Conservation (phyloP, 2,113 vertebrate species). For the Hystrix brachyura region DNA sequence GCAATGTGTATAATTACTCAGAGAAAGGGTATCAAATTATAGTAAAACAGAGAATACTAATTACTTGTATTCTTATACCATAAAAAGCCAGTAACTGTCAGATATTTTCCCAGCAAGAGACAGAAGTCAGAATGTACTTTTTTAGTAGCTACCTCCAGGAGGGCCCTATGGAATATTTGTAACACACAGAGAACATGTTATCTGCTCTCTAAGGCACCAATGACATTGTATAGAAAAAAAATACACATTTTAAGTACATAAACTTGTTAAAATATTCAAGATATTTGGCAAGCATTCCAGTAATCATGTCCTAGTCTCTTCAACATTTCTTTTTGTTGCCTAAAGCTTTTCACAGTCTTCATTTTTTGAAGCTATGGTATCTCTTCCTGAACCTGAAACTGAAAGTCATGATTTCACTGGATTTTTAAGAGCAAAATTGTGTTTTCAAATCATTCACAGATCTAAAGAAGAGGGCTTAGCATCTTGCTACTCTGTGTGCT, state of each 20-base stretch:
- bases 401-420: background rate
- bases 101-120: constrained; percentile 66
- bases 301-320: background rate
- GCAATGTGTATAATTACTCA: constrained; percentile 48
- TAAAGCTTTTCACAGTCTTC: constrained; percentile 11
- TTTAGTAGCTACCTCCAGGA: background rate
- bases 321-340: background rate
- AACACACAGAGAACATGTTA: constrained; percentile 30
- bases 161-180: background rate
- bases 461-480: background rate
- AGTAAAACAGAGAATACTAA: constrained; percentile 68
- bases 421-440: background rate
- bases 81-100: constrained; percentile 67
- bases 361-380: background rate
- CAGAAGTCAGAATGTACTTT: constrained; percentile 30
- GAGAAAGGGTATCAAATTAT: constrained; percentile 65
- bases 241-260: constrained; percentile 27
- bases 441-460: background rate
- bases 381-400: background rate
- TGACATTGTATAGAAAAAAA: background rate
- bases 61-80: constrained; percentile 62
- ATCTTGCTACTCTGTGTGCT: background rate
- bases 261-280: constrained; percentile 36
- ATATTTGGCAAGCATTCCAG: background rate
- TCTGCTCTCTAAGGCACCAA: background rate